phyloP scores from a whole-genome alignment of 2,888 invertebrate species.

The Papilio protenor region DNA sequence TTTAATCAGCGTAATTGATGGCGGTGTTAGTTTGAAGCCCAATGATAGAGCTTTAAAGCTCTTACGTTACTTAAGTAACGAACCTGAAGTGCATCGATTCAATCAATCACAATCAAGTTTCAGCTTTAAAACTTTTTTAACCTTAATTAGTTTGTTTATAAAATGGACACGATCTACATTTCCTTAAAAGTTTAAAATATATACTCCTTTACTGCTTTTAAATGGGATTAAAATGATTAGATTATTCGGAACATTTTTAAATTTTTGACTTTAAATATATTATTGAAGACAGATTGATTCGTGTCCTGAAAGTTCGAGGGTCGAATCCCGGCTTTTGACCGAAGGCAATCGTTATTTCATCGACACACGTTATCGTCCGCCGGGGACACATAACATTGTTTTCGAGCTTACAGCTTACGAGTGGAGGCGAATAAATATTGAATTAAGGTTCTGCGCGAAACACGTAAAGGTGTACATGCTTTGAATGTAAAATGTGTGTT shows the following conservation, averaged over 20 bases:
- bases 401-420: constrained; percentile 56
- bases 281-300: background rate
- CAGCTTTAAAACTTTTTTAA: constrained; percentile 61
- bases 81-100: constrained; percentile 12
- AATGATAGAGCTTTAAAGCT: background rate
- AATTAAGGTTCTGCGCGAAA: constrained; percentile 58
- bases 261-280: background rate
- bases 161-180: background rate
- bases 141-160: constrained; percentile 56
- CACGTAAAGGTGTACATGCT: constrained; percentile 45
- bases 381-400: constrained; percentile 67
- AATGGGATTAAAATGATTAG: background rate
- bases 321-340: constrained; percentile 47
- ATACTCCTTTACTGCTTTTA: too few species aligned
- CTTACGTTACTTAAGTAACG: too few species aligned
- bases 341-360: constrained; percentile 74
- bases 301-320: constrained; percentile 36
- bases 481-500: constrained; percentile 37
- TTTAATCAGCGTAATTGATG: constrained; percentile 10
- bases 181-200: background rate
- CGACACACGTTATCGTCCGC: constrained; percentile 62
- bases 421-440: constrained; percentile 59
- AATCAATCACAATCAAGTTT: constrained; percentile 72
- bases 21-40: background rate
- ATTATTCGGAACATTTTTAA: background rate